Conservation (phyloP, 2,113 vertebrate species). For the Lonchura striata region DNA sequence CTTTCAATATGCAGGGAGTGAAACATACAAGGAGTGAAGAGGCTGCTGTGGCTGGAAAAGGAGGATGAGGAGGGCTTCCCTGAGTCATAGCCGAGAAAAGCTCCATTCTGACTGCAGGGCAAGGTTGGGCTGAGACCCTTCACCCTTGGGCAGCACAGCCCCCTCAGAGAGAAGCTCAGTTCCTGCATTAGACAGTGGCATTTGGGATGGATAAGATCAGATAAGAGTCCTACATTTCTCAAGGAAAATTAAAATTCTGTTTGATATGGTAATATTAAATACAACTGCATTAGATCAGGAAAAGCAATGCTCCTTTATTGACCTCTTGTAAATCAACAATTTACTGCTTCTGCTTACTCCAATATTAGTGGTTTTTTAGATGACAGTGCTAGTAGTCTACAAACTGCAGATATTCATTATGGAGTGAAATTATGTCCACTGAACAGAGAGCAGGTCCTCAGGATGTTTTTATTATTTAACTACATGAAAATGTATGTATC, state of each 20-base stretch:
- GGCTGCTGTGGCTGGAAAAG: neutral
- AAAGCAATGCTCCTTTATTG: slow-evolving; percentile 45
- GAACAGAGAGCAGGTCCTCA: slow-evolving; percentile 37
- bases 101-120: neutral
- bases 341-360: slow-evolving; percentile 45
- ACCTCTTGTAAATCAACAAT: slow-evolving; percentile 54
- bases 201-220: neutral
- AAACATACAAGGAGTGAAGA: neutral
- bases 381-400: slow-evolving; percentile 19
- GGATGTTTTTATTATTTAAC: slow-evolving; percentile 64
- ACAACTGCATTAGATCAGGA: slow-evolving; percentile 30
- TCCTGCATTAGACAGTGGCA: neutral
- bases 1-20: neutral
- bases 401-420: slow-evolving; percentile 58
- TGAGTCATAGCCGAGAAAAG: neutral
- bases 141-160: neutral
- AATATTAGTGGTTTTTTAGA: slow-evolving; percentile 60
- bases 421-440: slow-evolving; percentile 47
- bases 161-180: neutral
- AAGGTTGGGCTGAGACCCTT: neutral
- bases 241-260: slow-evolving; percentile 46
- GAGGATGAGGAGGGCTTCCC: neutral
- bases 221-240: neutral
- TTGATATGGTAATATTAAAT: slow-evolving; percentile 40
- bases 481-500: slow-evolving; percentile 52